Evolutionary conservation across 2,888 invertebrate genomes (phyloP).

Genomic region (Aporophyla lueneburgensis): DNA sequence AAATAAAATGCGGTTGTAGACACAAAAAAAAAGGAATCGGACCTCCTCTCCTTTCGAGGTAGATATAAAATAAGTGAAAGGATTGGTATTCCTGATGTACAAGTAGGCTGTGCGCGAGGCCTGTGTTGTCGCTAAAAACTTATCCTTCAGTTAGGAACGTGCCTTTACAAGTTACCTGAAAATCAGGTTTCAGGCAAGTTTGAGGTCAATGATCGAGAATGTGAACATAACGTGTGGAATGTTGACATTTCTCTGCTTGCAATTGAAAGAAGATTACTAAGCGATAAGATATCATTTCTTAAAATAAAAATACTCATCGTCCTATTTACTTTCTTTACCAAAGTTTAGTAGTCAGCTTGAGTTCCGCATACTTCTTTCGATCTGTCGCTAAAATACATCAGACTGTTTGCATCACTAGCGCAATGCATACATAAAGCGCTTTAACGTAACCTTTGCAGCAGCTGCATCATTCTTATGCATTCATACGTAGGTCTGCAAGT

Average conservation of each 20-base stretch:
- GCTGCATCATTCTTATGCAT: slow-evolving; percentile 50
- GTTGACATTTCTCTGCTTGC: not conserved
- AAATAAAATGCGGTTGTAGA: not conserved
- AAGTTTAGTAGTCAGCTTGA: slow-evolving; percentile 3
- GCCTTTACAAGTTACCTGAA: slow-evolving; percentile 18
- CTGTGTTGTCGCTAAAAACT: slow-evolving; percentile 34
- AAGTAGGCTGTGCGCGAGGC: not conserved
- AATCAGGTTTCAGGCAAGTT: slow-evolving; percentile 1
- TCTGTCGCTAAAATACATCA: not conserved
- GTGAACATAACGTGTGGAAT: not conserved
- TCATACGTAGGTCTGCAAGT: slow-evolving; percentile 44
- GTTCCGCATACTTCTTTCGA: slow-evolving; percentile 1
- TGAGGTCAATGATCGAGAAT: not conserved
- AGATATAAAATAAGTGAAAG: slow-evolving; percentile 16
- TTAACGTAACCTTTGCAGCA: slow-evolving; percentile 37
- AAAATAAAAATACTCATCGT: not conserved
- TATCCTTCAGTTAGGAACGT: slow-evolving; percentile 15
- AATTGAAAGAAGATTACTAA: not conserved
- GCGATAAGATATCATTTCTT: not conserved
- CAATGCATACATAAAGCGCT: slow-evolving; percentile 38
- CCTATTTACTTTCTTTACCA: not conserved
- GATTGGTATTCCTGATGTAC: slow-evolving; percentile 26
- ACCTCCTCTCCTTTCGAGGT: not conserved
- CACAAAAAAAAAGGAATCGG: slow-evolving; percentile 10
- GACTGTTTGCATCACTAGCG: not conserved